Evolutionary conservation across 2,113 vertebrate species (phyloP).

Genomic region (Ictalurus furcatus): DNA sequence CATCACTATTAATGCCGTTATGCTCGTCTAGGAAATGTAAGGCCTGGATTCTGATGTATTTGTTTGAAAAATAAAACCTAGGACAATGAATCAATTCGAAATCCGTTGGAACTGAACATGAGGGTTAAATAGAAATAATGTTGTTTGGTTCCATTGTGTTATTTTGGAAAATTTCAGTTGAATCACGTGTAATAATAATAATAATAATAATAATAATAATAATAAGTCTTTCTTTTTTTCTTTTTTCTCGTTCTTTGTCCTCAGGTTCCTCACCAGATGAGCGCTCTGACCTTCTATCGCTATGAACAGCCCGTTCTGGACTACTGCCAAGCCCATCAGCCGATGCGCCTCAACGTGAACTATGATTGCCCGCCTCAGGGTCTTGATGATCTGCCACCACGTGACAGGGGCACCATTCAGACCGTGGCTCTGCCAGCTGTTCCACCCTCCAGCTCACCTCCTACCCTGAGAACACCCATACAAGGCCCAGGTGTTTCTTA

Average conservation of each 20-base stretch:
- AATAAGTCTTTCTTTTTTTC: not conserved
- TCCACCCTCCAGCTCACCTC: slow-evolving; percentile 69
- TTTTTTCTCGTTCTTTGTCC: slow-evolving; percentile 7
- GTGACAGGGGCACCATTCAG: slow-evolving; percentile 74
- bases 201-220: not conserved
- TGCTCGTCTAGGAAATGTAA: too few species aligned
- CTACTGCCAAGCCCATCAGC: slow-evolving; percentile 81
- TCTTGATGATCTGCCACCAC: slow-evolving; percentile 70
- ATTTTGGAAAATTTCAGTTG: not conserved
- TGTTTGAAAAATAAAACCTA: not conserved
- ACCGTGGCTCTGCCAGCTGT: slow-evolving; percentile 73
- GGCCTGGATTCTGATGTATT: too few species aligned
- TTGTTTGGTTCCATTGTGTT: not conserved
- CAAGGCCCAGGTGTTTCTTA: slow-evolving; percentile 64
- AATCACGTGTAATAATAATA: not conserved
- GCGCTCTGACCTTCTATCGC: slow-evolving; percentile 78
- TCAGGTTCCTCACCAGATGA: slow-evolving; percentile 80
- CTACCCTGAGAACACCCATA: slow-evolving; percentile 64
- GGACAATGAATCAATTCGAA: not conserved
- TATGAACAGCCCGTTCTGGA: slow-evolving; percentile 80
- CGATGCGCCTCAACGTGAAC: slow-evolving; percentile 78
- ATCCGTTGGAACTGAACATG: not conserved
- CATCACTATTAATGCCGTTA: not conserved
- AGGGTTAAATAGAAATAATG: not conserved
- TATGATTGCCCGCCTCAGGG: slow-evolving; percentile 74